Conservation (phyloP, 1,140 invertebrate genomes). For the Drosophila baimaii region DNA sequence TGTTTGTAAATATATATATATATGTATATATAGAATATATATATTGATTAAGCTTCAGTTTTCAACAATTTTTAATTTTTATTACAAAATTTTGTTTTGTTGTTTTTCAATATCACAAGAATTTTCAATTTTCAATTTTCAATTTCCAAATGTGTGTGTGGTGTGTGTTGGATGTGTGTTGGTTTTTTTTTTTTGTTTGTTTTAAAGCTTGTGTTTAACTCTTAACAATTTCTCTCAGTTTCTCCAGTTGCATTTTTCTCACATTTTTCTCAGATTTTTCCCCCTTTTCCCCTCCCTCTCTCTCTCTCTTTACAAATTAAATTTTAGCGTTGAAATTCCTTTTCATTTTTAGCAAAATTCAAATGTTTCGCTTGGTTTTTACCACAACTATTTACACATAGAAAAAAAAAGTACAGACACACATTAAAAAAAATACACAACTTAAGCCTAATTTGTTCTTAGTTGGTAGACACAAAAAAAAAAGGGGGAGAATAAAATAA, state of each 20-base stretch:
- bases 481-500: slow-evolving; percentile 9
- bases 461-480: slow-evolving; percentile 56
- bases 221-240: slow-evolving; percentile 60
- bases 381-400: slow-evolving; percentile 40
- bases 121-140: slow-evolving; percentile 73
- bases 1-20: slow-evolving; percentile 40
- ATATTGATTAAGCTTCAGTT: slow-evolving; percentile 58
- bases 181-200: no score
- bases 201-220: slow-evolving; percentile 54
- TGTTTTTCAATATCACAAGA: slow-evolving; percentile 77
- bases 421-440: slow-evolving; percentile 26
- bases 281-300: not conserved
- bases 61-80: slow-evolving; percentile 52
- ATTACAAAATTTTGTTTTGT: slow-evolving; percentile 68
- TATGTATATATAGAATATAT: slow-evolving; percentile 38
- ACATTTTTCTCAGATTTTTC: slow-evolving; percentile 37
- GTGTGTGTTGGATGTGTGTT: slow-evolving; percentile 19
- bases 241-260: slow-evolving; percentile 45
- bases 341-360: slow-evolving; percentile 37
- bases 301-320: not conserved
- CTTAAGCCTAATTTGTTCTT: slow-evolving; percentile 67
- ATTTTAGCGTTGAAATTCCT: slow-evolving; percentile 49
- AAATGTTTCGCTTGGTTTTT: slow-evolving; percentile 48
- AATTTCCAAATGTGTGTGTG: slow-evolving; percentile 49
- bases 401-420: slow-evolving; percentile 28